A percentile compares a stretch with the other conserved stretches of the same genome.
Conservation (phyloP, 1,140 invertebrate genomes). For the Monomorium pharaonis region DNA sequence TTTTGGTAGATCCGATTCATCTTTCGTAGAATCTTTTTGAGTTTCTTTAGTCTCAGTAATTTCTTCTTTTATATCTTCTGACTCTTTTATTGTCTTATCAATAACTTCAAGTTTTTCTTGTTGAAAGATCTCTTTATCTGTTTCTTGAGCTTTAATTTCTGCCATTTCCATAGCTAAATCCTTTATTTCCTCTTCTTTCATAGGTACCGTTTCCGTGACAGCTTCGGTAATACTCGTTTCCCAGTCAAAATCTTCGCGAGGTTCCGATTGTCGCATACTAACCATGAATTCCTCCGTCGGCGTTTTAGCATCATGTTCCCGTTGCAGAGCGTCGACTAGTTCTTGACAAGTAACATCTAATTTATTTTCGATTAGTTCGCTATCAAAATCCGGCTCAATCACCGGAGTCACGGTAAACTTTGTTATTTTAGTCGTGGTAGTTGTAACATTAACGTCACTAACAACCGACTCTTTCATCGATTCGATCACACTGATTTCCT, state of each 20-base stretch:
- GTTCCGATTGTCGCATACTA: neutral
- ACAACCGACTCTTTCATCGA: conserved; percentile 57
- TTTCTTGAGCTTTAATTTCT: neutral
- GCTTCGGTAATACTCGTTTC: conserved; percentile 34
- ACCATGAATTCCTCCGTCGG: conserved; percentile 73
- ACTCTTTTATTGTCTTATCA: conserved; percentile 15
- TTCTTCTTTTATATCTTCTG: neutral
- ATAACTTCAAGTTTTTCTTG: conserved; percentile 3
- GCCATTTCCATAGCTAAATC: neutral
- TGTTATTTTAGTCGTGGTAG: conserved; percentile 43
- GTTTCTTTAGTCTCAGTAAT: neutral
- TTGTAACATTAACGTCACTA: neutral
- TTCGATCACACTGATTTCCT: conserved; percentile 71
- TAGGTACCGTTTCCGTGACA: conserved; percentile 16
- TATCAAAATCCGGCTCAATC: conserved; percentile 79
- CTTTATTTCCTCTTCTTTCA: conserved; percentile 8
- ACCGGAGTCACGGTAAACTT: conserved; percentile 79
- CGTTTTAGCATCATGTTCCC: conserved; percentile 81
- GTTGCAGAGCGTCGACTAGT: conserved; percentile 80
- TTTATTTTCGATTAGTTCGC: conserved; percentile 81
- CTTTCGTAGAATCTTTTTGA: conserved; percentile 4
- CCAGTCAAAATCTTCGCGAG: neutral
- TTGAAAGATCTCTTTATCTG: neutral
- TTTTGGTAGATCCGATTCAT: conserved; percentile 2
- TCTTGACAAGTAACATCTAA: conserved; percentile 83